A percentile compares a stretch with the other conserved stretches of the same genome.
Conservation (phyloP, 2,888 invertebrate species). For the Clitarchus hookeri region DNA sequence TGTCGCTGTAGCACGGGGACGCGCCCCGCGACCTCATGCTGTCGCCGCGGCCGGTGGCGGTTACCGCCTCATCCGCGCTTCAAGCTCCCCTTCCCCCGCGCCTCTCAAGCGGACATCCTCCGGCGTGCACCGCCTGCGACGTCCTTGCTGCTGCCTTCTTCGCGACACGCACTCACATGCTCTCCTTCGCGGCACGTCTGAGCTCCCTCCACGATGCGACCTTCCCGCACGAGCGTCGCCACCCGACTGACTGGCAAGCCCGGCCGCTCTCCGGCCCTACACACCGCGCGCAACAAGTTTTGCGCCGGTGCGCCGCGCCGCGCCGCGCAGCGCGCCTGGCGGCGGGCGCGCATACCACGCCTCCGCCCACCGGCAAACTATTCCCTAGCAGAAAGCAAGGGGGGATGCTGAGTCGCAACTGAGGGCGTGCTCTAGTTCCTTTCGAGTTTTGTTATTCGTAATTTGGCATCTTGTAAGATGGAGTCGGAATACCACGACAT, state of each 20-base stretch:
- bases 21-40: slow-evolving; percentile 33
- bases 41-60: background rate
- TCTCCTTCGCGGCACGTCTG: background rate
- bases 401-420: too few relatives aligned
- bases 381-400: too few relatives aligned
- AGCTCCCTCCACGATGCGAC: background rate
- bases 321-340: background rate
- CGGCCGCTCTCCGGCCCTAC: background rate
- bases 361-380: too few relatives aligned
- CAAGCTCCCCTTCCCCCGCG: background rate
- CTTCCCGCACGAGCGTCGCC: background rate
- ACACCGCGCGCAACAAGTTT: slow-evolving; percentile 25
- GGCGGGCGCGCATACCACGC: background rate
- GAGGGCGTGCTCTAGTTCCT: too few relatives aligned
- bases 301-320: background rate
- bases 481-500: too few relatives aligned
- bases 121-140: background rate
- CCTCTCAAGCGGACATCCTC: background rate
- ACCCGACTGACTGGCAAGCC: background rate
- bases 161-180: background rate
- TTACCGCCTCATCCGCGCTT: background rate
- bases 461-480: too few relatives aligned
- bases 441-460: too few relatives aligned
- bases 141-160: background rate
- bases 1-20: slow-evolving; percentile 31